Evolutionary conservation across 2,888 invertebrate species (phyloP).

Genomic region (Prosapia bicincta): DNA sequence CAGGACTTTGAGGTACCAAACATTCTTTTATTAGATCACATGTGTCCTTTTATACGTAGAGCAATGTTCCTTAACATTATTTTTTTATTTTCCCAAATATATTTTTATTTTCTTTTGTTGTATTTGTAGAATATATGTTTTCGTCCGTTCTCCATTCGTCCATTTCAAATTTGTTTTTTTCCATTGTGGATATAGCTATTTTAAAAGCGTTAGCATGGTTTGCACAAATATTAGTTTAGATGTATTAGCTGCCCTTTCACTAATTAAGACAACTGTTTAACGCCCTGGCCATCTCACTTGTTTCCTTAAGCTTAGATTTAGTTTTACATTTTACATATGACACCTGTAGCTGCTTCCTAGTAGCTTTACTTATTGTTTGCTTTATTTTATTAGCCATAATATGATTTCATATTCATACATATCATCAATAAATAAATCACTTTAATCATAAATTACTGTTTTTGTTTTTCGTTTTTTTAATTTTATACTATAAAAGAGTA

Average conservation of each 20-base stretch:
- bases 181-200: background rate
- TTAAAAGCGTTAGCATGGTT: conserved; percentile 16
- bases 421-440: no score
- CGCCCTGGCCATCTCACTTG: conserved; percentile 43
- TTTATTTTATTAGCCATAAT: background rate
- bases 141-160: conserved; percentile 27
- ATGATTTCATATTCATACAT: no score
- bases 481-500: no score
- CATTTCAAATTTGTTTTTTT: conserved; percentile 31
- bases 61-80: conserved; percentile 11
- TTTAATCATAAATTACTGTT: no score
- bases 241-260: conserved; percentile 24
- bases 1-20: conserved; percentile 83
- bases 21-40: conserved; percentile 40
- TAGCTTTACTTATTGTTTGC: background rate
- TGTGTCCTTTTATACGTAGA: conserved; percentile 37
- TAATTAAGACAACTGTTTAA: conserved; percentile 6
- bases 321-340: background rate
- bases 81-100: conserved; percentile 21
- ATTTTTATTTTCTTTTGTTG: conserved; percentile 24
- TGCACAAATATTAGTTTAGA: conserved; percentile 24
- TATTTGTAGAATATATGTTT: conserved; percentile 30
- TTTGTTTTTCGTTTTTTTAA: no score
- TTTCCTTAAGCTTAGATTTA: conserved; percentile 40
- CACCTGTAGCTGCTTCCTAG: background rate